Evolutionary conservation across 2,113 vertebrate genomes (phyloP).

Genomic region (Vidua macroura): DNA sequence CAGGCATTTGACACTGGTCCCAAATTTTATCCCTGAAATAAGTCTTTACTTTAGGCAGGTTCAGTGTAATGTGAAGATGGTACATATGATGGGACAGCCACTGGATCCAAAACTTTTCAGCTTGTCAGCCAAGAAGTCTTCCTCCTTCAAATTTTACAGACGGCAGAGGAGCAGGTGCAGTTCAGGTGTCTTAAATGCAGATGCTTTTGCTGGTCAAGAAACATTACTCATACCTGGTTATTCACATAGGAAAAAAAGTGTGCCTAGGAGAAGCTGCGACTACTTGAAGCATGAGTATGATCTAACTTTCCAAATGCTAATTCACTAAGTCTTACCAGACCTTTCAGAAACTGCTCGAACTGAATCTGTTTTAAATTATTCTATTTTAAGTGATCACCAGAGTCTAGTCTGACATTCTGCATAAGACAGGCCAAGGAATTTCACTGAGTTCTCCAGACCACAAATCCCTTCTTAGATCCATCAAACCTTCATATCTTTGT

Average conservation of each 20-base stretch:
- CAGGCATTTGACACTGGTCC: constrained; percentile 46
- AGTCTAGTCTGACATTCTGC: constrained; percentile 34
- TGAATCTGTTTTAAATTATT: constrained; percentile 51
- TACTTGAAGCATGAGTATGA: background rate
- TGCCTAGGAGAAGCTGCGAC: background rate
- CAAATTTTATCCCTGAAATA: constrained; percentile 18
- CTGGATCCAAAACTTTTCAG: background rate
- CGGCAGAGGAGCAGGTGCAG: background rate
- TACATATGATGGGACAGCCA: background rate
- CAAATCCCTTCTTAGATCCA: constrained; percentile 35
- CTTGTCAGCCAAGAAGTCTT: background rate
- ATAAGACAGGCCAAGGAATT: constrained; percentile 42
- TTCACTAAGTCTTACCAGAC: constrained; percentile 44
- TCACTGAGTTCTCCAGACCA: constrained; percentile 43
- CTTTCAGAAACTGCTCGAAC: constrained; percentile 54
- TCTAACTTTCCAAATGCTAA: constrained; percentile 35
- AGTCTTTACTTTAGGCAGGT: background rate
- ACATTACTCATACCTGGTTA: background rate
- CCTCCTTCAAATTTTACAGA: background rate
- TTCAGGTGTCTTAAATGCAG: background rate
- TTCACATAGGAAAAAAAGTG: background rate
- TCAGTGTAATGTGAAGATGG: background rate
- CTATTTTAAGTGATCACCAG: constrained; percentile 54
- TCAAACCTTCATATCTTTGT: constrained; percentile 16
- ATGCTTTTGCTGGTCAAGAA: background rate